Conservation (phyloP, 2,797 vertebrate species). For the Platalea minor region DNA sequence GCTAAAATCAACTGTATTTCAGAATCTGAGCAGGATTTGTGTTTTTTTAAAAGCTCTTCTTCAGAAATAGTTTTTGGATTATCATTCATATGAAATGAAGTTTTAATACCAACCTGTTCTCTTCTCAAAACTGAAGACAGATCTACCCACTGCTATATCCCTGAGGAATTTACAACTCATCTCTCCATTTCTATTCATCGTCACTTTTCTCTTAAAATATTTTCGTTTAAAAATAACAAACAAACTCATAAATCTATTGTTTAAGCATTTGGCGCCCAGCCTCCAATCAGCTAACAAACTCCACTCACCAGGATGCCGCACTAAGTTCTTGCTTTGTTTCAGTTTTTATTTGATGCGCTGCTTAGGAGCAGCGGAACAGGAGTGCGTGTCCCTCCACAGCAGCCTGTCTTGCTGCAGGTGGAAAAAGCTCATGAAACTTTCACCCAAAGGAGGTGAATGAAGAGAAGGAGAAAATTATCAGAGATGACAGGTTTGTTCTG, state of each 20-base stretch:
- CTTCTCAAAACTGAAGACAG: not conserved
- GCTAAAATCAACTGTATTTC: not conserved
- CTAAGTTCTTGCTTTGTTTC: not conserved
- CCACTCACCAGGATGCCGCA: not conserved
- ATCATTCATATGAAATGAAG: conserved; percentile 16
- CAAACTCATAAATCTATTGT: not conserved
- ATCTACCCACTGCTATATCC: not conserved
- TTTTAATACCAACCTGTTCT: conserved; percentile 10
- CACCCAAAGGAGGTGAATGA: not conserved
- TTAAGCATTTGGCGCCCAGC: not conserved
- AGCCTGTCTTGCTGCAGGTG: not conserved
- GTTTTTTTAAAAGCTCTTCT: not conserved
- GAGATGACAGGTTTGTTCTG: not conserved
- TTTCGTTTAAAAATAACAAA: not conserved
- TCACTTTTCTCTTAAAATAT: not conserved
- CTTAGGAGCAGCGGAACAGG: not conserved
- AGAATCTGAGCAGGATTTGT: conserved; percentile 32
- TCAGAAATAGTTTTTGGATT: conserved; percentile 39
- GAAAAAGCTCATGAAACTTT: not conserved
- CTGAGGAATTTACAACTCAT: not conserved
- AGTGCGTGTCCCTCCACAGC: not conserved
- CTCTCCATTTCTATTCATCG: not conserved
- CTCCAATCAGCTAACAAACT: not conserved
- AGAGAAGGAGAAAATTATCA: not conserved
- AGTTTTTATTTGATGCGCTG: not conserved